Evolutionary conservation across 2,797 vertebrate species (phyloP).

Genomic region (Helicolenus hilgendorfi): DNA sequence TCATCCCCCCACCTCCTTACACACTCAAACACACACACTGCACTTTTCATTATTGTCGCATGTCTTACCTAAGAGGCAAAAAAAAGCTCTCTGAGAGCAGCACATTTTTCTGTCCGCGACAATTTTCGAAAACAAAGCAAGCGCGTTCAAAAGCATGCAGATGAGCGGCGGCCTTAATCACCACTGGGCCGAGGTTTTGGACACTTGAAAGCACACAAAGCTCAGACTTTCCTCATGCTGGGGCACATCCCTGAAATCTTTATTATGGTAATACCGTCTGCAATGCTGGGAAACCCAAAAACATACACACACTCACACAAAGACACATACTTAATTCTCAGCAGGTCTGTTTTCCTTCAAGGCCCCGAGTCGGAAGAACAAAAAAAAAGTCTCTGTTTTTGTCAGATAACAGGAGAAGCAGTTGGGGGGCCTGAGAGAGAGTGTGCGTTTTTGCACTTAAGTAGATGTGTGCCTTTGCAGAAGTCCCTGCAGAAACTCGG

Average conservation of each 20-base stretch:
- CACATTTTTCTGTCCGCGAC: neutral
- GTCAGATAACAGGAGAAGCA: slow-evolving; percentile 39
- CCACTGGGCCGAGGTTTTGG: slow-evolving; percentile 35
- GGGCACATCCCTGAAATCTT: slow-evolving; percentile 43
- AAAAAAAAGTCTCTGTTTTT: slow-evolving; percentile 31
- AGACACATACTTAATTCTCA: slow-evolving; percentile 58
- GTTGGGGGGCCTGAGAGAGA: slow-evolving; percentile 29
- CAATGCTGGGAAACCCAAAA: slow-evolving; percentile 35
- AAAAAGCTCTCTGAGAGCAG: slow-evolving; percentile 9
- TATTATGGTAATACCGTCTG: slow-evolving; percentile 53
- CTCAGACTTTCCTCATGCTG: slow-evolving; percentile 17
- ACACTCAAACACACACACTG: slow-evolving; percentile 12
- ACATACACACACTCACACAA: slow-evolving; percentile 30
- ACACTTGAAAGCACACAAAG: slow-evolving; percentile 39
- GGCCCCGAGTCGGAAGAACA: slow-evolving; percentile 28
- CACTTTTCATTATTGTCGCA: slow-evolving; percentile 66
- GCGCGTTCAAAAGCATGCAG: slow-evolving; percentile 40
- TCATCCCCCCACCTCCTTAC: neutral
- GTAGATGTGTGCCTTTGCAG: slow-evolving; percentile 28
- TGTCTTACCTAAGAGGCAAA: slow-evolving; percentile 58
- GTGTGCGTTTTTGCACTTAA: slow-evolving; percentile 19
- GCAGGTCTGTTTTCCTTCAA: slow-evolving; percentile 58
- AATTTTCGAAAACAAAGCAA: slow-evolving; percentile 46
- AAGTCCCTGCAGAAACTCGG: slow-evolving; percentile 62
- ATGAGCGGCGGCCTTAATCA: slow-evolving; percentile 58